Evolutionary conservation across 35 echinoderm and acorn worm species (phyloP).

Genomic region (Apostichopus californicus): DNA sequence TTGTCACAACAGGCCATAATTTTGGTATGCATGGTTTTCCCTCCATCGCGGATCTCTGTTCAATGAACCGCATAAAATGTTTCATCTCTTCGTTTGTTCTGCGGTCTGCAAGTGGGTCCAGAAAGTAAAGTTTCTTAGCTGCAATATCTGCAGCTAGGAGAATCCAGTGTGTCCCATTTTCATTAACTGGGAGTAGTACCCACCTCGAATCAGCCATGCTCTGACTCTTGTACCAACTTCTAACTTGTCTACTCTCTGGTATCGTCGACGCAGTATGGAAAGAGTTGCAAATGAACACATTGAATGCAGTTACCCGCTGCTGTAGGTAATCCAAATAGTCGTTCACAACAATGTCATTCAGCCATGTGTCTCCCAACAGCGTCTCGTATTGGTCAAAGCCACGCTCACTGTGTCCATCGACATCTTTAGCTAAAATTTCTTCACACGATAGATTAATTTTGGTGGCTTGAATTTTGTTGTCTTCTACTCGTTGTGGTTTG

Average conservation of each 20-base stretch:
- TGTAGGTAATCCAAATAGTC: neutral
- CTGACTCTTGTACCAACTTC: constrained; percentile 17
- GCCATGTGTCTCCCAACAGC: neutral
- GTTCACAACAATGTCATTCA: neutral
- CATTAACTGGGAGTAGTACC: neutral
- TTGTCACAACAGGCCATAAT: too few species aligned
- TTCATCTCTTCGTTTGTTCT: neutral
- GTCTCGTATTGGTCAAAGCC: neutral
- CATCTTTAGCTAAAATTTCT: too few species aligned
- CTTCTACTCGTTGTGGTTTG: too few species aligned
- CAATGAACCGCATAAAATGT: neutral
- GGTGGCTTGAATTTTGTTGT: too few species aligned
- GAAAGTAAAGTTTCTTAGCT: neutral
- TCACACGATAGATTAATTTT: too few species aligned
- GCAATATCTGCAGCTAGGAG: neutral
- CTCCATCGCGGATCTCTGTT: neutral
- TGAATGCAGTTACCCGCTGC: neutral
- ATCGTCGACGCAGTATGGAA: neutral
- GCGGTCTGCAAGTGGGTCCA: neutral
- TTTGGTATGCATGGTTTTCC: neutral
- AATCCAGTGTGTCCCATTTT: neutral
- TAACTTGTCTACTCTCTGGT: neutral
- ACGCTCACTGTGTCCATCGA: neutral
- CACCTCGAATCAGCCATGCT: neutral
- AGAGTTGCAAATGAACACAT: constrained; percentile 1